phyloP scores from a whole-genome alignment of 2,888 invertebrate species.

The Xestobium rufovillosum region DNA sequence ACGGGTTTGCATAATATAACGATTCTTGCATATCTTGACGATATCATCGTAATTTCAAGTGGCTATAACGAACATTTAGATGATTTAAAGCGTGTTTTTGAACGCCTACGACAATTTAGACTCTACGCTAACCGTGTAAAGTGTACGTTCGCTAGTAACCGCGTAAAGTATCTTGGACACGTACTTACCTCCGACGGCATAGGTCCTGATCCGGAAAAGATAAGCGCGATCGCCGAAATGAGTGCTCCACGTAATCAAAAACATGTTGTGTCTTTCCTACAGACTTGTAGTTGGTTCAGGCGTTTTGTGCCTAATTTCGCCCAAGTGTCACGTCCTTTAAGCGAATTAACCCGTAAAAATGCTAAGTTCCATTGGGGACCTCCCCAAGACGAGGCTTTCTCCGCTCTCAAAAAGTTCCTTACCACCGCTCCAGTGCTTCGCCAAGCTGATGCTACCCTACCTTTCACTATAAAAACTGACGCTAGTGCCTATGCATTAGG shows the following conservation, averaged over 20 bases:
- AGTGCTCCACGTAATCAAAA: slow-evolving; percentile 15
- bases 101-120: slow-evolving; percentile 18
- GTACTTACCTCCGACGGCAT: too few relatives aligned
- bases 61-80: too few relatives aligned
- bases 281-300: slow-evolving; percentile 21
- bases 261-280: slow-evolving; percentile 14
- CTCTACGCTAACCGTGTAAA: slow-evolving; percentile 23
- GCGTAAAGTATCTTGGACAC: too few relatives aligned
- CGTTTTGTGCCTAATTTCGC: slow-evolving; percentile 21
- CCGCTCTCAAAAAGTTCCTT: slow-evolving; percentile 7
- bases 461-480: too few relatives aligned
- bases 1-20: too few relatives aligned
- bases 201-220: slow-evolving; percentile 14
- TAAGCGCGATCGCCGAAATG: slow-evolving; percentile 14
- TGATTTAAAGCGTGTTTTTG: slow-evolving; percentile 22
- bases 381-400: slow-evolving; percentile 8
- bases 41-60: too few relatives aligned
- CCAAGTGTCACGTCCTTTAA: slow-evolving; percentile 16
- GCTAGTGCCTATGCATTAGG: too few relatives aligned
- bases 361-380: slow-evolving; percentile 16
- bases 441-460: slow-evolving; percentile 6
- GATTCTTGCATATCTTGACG: too few relatives aligned
- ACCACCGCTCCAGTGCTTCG: slow-evolving; percentile 10
- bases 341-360: slow-evolving; percentile 17
- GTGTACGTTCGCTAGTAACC: too few relatives aligned